Evolutionary conservation across 2,113 vertebrate genomes (phyloP), one percentile per base, ranked within the genome.

Genomic region (Chascanopsetta lugubris): DNA sequence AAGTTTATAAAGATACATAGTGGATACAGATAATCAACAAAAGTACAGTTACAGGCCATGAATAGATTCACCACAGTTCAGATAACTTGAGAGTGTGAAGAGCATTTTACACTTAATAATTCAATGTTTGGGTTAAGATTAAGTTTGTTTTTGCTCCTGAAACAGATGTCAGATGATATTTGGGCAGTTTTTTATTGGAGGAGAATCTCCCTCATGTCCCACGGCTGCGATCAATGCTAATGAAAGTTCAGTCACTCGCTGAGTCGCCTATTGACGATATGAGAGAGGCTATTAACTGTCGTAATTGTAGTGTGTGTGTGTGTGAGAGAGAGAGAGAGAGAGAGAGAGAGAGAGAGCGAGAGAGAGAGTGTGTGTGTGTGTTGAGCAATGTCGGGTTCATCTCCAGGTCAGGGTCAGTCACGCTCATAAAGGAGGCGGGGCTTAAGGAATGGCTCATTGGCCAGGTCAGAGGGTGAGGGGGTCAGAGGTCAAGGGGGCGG

Each of bases 361-460:
- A 32, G 30, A 12, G 34, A 57, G 50, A 45, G 45, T 58, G 22
- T 55, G 32, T 72, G 64, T 61, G 34, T 47, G 12, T 73, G 50
- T 78, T 59, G 51, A 69, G 75, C 69, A 74, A 65, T 21, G 64
- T 8, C 3, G 71, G 66, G 87, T 89, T 91, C 86, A 82, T 54
- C 15, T 40, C 3, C 27, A 72, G 87, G 84, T 91, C 85, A 87
- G 82, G 80, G 87, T 87, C 81, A 68, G 85, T 87, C 81, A 87
- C 50, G 65, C 79, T 85, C 71, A 62, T 79, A 87, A 82, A 87
- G 29, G 65, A 60, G 82, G 82, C 27, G 84, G 64, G 80, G 84
- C 43, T 85, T 66, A 61, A 69, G 78, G 55, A 72, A 85, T 21
- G 71, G 75, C 70, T 89, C 80, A 72, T 75, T 79, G 83, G 54